Base-by-base conservation (phyloP, 2,888 invertebrate species). In the Phyllotreta cruciferae region DNA sequence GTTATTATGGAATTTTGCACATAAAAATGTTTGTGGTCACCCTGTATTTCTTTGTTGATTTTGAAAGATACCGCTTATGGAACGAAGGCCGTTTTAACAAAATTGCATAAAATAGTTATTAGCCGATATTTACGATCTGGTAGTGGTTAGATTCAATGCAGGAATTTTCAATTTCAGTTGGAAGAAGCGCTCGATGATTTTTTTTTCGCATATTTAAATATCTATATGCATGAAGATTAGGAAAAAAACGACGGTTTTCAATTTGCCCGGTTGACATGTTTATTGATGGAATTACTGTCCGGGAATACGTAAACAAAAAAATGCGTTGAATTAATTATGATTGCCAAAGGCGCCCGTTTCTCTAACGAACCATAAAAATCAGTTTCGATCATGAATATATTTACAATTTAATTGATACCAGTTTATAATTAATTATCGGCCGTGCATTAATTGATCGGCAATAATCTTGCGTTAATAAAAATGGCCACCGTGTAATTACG, bases 181-280 rank as follows among this genome's bases (percentile, higher is more conserved):
- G 1, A 13, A 24, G 11, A 41, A 36, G 50, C 50, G 41, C 39
- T 57, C 50, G 24, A 24, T 55, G 11, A 47, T 14, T 13, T 39
- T 58, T 49, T 58, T 58, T 52, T 35, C 39, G 42, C 58, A 52
- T 52, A 58, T 57, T 57, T 49, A 57, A 49, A 57, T 58, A 50
- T 58, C 42, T 42, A 50, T 50, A 49, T 50, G 50, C 42, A 41
- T 35, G 36, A 50, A 42, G 36, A 58, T 42, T 58, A 50, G 49
- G 50, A 58, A 52, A 58, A 58, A 58, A 24, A 58, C 36, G 34
- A 56, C 9, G 36, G 10, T 50, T 44, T 58, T 58, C 52, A 58
- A 58, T 58, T 58, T 58, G 24, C 50, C 10, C 35, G 11, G 10
- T 35, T 58, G 58, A 36, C 58, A 58, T 58, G 42, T 58, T 58